Base-by-base conservation (phyloP, 2,888 invertebrate genomes). In the Drosophila putrida region DNA sequence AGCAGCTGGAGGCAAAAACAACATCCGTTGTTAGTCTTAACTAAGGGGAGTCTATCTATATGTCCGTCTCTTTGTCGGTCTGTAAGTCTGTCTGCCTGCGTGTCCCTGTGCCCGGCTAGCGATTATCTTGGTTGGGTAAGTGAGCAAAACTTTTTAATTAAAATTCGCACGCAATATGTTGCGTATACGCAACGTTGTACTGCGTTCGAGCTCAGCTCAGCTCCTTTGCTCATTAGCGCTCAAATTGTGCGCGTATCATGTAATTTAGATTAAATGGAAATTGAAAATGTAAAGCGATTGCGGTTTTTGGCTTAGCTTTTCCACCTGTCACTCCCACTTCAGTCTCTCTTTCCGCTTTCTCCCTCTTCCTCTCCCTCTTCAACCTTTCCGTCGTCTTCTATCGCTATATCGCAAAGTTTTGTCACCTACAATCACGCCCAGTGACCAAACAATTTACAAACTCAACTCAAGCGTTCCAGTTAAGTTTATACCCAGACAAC, bases 131-230 rank as follows among this genome's bases (percentile, higher is more conserved):
- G 78, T 61, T 47, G 64, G 66, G 70, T 72, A 80, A 88, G 88
- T 83, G 81, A 62, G 89, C 69, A 75, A 81, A 89, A 85, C 67
- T 89, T 85, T 83, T 85, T 85, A 85, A 85, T 85, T 85, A 89
- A 89, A 85, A 85, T 88, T 85, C 82, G 79, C 88, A 88, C 88
- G 84, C 84, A 84, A 88, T 89, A 89, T 88, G 84, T 89, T 85
- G 85, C 87, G 84, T 73, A 88, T 88, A 88, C 87, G 84, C 84
- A 88, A 59, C 73, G 75, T 75, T 67, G 55, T 50, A 58, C 59
- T 50, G 55, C 59, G 8, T 47, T 27, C 2, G 11, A 49, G 49
- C 33, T 49, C 4, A 49, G 35, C 55, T 13, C 35, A 1, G 27
- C 49, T 47, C 9, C 54, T 20, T 31, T 69, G 78, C 89, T 83